Percentiles rank a stretch among this genome's conserved stretches.
These are phyloP conservation scores for Leucania comma DNA, from an alignment of 2,888 invertebrate species.

Conservation along the genomic window DNA sequence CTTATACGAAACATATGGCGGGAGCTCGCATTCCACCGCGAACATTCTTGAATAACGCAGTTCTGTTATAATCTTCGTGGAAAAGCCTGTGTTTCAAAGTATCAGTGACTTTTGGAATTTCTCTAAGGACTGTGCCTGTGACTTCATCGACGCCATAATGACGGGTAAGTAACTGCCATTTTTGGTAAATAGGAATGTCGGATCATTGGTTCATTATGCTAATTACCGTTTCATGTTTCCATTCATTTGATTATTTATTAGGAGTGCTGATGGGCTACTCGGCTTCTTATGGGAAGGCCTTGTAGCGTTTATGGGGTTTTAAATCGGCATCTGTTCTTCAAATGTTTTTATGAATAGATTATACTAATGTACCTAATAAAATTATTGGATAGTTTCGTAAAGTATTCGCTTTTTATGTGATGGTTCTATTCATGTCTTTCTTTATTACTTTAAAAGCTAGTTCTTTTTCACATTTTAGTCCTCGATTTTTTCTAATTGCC, in stretches of 20 bases:
- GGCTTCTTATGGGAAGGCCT: conserved; percentile 55
- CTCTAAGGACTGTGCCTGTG: conserved; percentile 32
- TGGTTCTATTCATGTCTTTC: conserved; percentile 21
- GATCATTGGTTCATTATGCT: conserved; percentile 56
- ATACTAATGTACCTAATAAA: conserved; percentile 31
- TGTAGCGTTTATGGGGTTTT: conserved; percentile 58
- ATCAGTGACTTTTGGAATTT: conserved; percentile 45
- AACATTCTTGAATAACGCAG: conserved; percentile 83
- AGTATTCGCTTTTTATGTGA: conserved; percentile 13
- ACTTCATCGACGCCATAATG: conserved; percentile 52
- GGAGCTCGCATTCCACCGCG: conserved; percentile 77
- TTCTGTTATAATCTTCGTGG: conserved; percentile 74
- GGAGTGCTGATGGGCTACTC: conserved; percentile 54
- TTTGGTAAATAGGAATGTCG: conserved; percentile 52
- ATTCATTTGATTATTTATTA: conserved; percentile 56
- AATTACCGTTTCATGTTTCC: conserved; percentile 55
- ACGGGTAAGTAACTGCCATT: conserved; percentile 62
- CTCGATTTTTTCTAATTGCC: background rate
- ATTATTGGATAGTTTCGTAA: conserved; percentile 28
- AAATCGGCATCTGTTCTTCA: conserved; percentile 59
- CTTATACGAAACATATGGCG: conserved; percentile 85
- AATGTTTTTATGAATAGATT: conserved; percentile 50
- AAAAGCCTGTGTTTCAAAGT: conserved; percentile 70
- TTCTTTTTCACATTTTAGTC: background rate
- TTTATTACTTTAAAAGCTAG: conserved; percentile 6